Base-by-base conservation (phyloP, 2,113 vertebrate species). In the Lycocorax pyrrhopterus region DNA sequence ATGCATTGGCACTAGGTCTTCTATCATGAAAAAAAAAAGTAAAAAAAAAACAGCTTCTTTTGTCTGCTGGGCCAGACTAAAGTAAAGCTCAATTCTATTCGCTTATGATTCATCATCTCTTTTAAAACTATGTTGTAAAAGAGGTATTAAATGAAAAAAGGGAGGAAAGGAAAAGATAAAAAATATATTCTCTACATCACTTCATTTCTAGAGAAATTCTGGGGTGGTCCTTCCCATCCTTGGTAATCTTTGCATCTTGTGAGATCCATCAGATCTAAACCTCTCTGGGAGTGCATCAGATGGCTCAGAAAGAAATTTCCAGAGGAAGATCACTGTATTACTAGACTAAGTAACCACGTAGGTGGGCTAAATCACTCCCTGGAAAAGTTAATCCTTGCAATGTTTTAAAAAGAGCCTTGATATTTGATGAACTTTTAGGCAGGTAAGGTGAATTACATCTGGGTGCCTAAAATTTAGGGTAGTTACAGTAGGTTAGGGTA, bases 281-380 rank as follows among this genome's bases (percentile, higher is more conserved):
- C 13, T 49, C 56, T 64, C 35, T 79, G 21, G 18, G 66, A 85
- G 19, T n/a, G 6, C 30, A 69, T 14, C 0, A 0, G 6, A 13
- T 55, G 26, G 11, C 53, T 29, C 43, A 55, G 39, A 74, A 72
- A 78, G 27, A 47, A 5, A 33, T 68, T 80, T 78, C 30, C 55
- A 49, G 49, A 67, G 39, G 16, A 64, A 84, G 2, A 69, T 18
- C 53, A 55, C 12, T 47, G 1, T 51, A 33, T 81, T 71, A 9
- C 33, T 78, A 51, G 29, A 51, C 4, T 41, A 67, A 62, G 33
- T 77, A 43, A 58, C 15, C 19, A 67, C 13, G 51, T 21, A 46
- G 4, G 6, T 44, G 25, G 19, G 12, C 30, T 69, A 59, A 83
- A 60, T 59, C 20, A 41, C 16, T 27, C 19, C 35, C 43, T 89